Evolutionary conservation across 2,797 vertebrate genomes (phyloP).

Genomic region (Crenuchus spilurus): DNA sequence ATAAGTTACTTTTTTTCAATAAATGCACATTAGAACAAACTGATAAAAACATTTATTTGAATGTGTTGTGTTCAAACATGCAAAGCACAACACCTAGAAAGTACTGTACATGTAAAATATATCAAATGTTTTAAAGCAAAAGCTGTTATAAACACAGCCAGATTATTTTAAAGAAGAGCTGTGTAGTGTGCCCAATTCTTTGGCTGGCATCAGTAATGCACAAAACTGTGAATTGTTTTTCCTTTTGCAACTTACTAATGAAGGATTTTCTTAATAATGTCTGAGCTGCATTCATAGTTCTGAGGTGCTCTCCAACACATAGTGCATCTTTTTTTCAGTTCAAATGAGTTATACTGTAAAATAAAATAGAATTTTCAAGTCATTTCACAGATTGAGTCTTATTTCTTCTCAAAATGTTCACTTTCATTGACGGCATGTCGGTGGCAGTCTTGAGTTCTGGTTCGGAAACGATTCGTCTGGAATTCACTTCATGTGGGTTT

Average conservation of each 20-base stretch:
- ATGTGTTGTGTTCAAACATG: neutral
- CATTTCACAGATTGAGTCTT: neutral
- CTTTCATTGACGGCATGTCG: no score
- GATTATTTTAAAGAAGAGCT: no score
- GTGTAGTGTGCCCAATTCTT: neutral
- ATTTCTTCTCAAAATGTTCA: no score
- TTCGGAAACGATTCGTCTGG: neutral
- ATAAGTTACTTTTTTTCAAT: no score
- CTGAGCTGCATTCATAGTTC: neutral
- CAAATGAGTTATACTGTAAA: neutral
- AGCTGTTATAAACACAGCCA: neutral
- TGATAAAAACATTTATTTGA: neutral
- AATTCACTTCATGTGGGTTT: neutral
- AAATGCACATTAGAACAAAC: conserved; percentile 3
- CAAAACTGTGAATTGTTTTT: neutral
- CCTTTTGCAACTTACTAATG: neutral
- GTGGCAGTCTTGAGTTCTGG: no score
- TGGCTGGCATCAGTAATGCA: neutral
- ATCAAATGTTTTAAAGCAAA: neutral
- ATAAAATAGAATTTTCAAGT: neutral
- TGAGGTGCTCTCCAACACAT: neutral
- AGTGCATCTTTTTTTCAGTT: no score
- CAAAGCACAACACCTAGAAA: neutral
- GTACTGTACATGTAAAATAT: neutral
- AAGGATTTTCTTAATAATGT: neutral